Conservation (phyloP, 2,113 vertebrate species). For the Microtus pennsylvanicus region DNA sequence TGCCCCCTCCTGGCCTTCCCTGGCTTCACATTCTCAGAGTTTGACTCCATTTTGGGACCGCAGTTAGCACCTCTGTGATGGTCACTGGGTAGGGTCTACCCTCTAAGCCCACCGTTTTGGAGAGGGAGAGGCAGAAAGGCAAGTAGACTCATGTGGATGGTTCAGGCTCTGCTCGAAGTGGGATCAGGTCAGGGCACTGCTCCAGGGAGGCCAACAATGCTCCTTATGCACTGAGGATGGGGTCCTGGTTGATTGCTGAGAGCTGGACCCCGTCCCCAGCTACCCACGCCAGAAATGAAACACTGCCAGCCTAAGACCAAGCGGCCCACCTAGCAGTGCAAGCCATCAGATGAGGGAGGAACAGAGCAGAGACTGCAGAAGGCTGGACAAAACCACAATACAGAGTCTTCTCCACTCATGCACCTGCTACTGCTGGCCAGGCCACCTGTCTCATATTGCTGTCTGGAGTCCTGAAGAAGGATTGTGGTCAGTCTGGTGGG, state of each 20-base stretch:
- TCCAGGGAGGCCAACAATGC: too few relatives aligned
- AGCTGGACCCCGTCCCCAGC: background rate
- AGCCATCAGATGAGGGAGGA: fast-evolving
- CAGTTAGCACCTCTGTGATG: background rate
- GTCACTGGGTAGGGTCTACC: background rate
- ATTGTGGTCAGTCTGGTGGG: fast-evolving
- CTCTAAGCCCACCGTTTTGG: background rate
- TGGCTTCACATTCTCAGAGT: background rate
- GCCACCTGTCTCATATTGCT: background rate
- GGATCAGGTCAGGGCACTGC: background rate
- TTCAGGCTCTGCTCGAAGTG: background rate
- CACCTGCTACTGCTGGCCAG: fast-evolving
- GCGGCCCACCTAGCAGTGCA: background rate
- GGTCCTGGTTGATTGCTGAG: background rate
- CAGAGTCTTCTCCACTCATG: fast-evolving
- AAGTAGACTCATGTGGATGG: background rate
- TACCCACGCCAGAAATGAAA: background rate
- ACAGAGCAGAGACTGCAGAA: too few relatives aligned
- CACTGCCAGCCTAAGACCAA: background rate
- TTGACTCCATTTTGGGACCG: background rate
- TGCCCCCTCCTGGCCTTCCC: too few relatives aligned
- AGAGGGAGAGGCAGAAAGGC: background rate
- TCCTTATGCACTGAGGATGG: fast-evolving
- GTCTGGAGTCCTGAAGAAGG: background rate
- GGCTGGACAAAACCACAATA: fast-evolving